Percentiles rank a stretch among this genome's conserved stretches.
phyloP scores from a whole-genome alignment of 2,113 vertebrate genomes.

The Laterallus jamaicensis region DNA sequence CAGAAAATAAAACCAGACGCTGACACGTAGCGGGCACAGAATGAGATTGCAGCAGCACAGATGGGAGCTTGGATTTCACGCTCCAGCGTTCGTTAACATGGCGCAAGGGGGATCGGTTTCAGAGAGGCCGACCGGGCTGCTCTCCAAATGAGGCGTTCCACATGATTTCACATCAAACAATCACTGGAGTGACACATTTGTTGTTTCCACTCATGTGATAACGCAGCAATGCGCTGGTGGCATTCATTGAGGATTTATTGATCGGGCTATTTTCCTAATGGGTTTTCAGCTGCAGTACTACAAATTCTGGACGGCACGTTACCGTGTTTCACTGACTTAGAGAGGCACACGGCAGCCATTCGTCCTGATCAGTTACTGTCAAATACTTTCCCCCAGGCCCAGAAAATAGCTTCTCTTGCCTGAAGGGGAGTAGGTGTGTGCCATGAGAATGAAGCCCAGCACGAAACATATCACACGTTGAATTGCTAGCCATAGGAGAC shows the following conservation, averaged over 20 bases:
- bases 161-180: conserved; percentile 75
- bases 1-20: conserved; percentile 68
- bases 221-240: neutral
- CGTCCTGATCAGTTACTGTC: conserved; percentile 43
- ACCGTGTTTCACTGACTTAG: neutral
- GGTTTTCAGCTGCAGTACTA: neutral
- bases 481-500: neutral
- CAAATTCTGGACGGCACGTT: neutral
- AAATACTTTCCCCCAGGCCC: neutral
- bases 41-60: conserved; percentile 33
- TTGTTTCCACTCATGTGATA: conserved; percentile 52
- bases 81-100: conserved; percentile 36
- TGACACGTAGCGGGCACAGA: conserved; percentile 42
- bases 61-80: conserved; percentile 77
- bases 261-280: conserved; percentile 15
- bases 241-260: conserved; percentile 24
- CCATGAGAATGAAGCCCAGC: neutral
- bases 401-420: conserved; percentile 11
- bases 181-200: conserved; percentile 4
- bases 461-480: neutral
- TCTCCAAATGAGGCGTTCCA: conserved; percentile 68
- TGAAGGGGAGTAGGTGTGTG: neutral
- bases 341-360: neutral
- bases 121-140: conserved; percentile 29
- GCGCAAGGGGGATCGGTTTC: conserved; percentile 17